Percentiles rank a stretch among this genome's conserved stretches.
Evolutionary conservation across 1,140 invertebrate genomes (phyloP).

Genomic region (Bombus superbus): DNA sequence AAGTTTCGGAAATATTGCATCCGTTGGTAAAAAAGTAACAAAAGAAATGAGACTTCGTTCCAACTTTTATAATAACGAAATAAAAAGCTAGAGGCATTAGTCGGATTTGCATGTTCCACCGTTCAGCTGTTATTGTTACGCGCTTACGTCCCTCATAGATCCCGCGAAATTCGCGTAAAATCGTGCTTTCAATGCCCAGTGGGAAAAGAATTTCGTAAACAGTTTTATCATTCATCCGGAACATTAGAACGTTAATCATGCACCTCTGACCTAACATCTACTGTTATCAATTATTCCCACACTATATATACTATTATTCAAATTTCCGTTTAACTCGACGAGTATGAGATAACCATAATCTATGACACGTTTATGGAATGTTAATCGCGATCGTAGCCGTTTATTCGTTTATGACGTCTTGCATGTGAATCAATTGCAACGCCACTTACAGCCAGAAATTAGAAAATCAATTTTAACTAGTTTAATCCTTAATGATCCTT

Average conservation of each 20-base stretch:
- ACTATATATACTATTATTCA: constrained; percentile 38
- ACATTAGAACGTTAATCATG: background rate
- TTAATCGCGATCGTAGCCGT: constrained; percentile 28
- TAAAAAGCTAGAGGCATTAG: constrained; percentile 57
- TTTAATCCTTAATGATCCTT: constrained; percentile 19
- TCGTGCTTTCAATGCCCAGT: background rate
- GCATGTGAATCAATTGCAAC: background rate
- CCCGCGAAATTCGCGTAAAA: constrained; percentile 30
- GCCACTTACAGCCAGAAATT: background rate
- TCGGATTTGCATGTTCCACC: constrained; percentile 54
- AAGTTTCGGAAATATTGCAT: constrained; percentile 69
- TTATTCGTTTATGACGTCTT: background rate
- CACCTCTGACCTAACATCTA: constrained; percentile 19
- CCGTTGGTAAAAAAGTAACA: constrained; percentile 50
- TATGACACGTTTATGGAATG: constrained; percentile 14
- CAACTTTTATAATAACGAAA: constrained; percentile 69
- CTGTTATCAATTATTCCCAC: background rate
- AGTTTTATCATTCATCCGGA: background rate
- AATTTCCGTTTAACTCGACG: constrained; percentile 3
- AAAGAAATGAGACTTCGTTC: constrained; percentile 49
- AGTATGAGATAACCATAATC: constrained; percentile 31
- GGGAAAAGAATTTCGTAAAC: background rate
- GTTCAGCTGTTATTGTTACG: constrained; percentile 27
- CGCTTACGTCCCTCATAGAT: background rate
- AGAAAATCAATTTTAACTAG: background rate